A percentile compares a stretch with the other conserved stretches of the same genome.
phyloP scores from a whole-genome alignment of 2,113 vertebrate genomes.

The Actenoides hombroni region DNA sequence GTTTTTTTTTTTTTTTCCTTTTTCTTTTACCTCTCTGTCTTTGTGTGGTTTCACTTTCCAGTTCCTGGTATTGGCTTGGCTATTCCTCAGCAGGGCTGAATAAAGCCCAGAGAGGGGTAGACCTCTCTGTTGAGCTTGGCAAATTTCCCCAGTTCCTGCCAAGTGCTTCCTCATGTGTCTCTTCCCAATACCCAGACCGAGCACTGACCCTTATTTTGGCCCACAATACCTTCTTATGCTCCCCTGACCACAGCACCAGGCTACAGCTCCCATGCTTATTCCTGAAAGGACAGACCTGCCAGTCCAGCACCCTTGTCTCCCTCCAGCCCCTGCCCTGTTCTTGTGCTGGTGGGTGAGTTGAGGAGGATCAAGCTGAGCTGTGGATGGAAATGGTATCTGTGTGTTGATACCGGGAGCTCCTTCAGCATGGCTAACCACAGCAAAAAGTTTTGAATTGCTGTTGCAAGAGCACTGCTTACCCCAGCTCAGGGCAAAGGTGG shows the following conservation, averaged over 20 bases:
- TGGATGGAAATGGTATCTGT: background rate
- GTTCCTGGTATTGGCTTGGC: background rate
- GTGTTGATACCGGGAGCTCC: accelerated
- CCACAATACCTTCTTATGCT: background rate
- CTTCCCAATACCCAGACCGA: background rate
- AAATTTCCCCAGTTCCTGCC: background rate
- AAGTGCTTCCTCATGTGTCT: background rate
- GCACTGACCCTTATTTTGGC: background rate
- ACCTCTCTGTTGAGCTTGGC: background rate
- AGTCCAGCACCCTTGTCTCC: background rate
- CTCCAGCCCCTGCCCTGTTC: background rate
- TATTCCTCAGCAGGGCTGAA: constrained; percentile 6
- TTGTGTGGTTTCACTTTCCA: constrained; percentile 11
- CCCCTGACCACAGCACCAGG: background rate
- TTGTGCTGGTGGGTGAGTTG: accelerated
- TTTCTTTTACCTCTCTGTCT: background rate
- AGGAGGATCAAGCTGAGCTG: background rate
- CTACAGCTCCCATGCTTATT: accelerated
- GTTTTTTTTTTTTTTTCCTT: accelerated
- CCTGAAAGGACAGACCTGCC: background rate
- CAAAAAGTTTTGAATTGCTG: background rate
- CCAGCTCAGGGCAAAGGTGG: accelerated
- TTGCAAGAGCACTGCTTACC: background rate
- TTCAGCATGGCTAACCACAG: background rate
- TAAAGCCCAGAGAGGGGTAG: background rate